Evolutionary conservation across 2,113 vertebrate species (phyloP).

Genomic region (Hyperoodon ampullatus): DNA sequence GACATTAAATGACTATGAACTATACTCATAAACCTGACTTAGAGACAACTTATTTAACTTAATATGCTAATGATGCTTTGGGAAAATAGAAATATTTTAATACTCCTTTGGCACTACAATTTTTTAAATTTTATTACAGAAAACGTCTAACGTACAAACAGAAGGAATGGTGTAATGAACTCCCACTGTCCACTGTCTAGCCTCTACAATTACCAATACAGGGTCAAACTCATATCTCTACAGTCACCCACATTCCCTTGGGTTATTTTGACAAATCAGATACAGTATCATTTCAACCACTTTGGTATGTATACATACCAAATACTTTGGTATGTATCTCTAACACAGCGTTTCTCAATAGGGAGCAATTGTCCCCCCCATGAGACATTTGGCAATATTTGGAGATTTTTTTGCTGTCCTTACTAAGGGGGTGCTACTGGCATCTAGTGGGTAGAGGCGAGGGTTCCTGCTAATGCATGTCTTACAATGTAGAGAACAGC

Average conservation of each 20-base stretch:
- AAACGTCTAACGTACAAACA: neutral
- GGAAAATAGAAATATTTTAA: neutral
- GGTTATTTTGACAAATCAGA: conserved; percentile 9
- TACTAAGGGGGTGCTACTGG: neutral
- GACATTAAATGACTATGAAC: neutral
- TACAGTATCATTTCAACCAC: neutral
- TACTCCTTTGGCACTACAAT: neutral
- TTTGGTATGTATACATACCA: neutral
- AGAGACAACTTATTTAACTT: conserved; percentile 1
- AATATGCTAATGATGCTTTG: neutral
- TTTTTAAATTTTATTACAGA: neutral
- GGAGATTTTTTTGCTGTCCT: neutral
- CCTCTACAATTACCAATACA: neutral
- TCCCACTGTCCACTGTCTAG: neutral
- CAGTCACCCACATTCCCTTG: neutral
- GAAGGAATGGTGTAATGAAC: neutral
- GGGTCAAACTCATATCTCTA: neutral
- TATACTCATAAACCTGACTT: neutral
- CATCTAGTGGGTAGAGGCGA: neutral
- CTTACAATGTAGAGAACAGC: neutral
- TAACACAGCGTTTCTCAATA: neutral
- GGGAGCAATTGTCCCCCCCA: neutral
- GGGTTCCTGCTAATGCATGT: neutral
- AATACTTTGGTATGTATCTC: neutral
- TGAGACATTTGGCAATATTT: neutral